A percentile compares a stretch with the other conserved stretches of the same genome.
These are phyloP conservation scores for Pantala flavescens DNA, from an alignment of 1,140 invertebrate species.

Conservation along the genomic window DNA sequence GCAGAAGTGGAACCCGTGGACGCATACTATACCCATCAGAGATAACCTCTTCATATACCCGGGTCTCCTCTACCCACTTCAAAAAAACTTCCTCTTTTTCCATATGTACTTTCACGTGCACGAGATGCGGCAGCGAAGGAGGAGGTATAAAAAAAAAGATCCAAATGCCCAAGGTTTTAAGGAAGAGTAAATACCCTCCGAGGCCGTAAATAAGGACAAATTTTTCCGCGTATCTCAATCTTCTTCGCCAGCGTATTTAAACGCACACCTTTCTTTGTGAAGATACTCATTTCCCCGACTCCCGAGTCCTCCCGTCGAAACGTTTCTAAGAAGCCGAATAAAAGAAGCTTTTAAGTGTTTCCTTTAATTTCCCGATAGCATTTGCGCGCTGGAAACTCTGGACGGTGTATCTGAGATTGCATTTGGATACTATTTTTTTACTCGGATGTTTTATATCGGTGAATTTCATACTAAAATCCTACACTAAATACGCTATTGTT, in stretches of 20 bases:
- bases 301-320: too few relatives aligned
- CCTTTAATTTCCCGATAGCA: too few relatives aligned
- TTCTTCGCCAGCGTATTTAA: neutral
- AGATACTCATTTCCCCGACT: neutral
- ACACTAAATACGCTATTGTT: too few relatives aligned
- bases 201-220: slow-evolving; percentile 5
- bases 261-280: neutral
- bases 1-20: too few relatives aligned
- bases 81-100: neutral
- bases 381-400: too few relatives aligned
- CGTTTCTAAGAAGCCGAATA: too few relatives aligned
- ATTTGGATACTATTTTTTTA: too few relatives aligned
- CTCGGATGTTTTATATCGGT: too few relatives aligned
- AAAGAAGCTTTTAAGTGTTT: too few relatives aligned
- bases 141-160: neutral
- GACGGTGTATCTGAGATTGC: too few relatives aligned
- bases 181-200: neutral
- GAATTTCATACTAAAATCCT: too few relatives aligned
- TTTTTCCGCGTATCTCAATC: neutral
- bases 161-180: neutral
- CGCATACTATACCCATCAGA: neutral
- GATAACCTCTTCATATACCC: neutral
- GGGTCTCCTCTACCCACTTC: neutral
- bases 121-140: neutral
- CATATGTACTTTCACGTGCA: neutral